These are phyloP conservation scores for Athalia cordata DNA, from an alignment of 2,888 invertebrate genomes.

Conservation along the genomic window DNA sequence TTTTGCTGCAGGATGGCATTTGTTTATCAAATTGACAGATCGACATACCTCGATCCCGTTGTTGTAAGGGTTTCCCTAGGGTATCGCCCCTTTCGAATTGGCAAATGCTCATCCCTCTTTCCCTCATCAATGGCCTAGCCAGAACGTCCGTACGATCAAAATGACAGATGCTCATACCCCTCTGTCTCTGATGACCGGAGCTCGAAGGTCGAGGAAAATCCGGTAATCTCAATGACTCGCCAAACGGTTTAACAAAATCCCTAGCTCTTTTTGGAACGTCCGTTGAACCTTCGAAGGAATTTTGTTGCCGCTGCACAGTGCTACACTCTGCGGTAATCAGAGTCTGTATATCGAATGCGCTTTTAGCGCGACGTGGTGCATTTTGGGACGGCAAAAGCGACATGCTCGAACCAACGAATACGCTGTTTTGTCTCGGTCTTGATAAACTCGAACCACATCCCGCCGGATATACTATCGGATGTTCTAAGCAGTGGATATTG, in stretches of 20 bases:
- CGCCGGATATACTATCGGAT: conserved; percentile 71
- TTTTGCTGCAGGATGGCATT: conserved; percentile 64
- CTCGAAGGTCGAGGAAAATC: conserved; percentile 9
- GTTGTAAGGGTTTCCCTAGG: conserved; percentile 53
- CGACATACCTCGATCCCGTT: conserved; percentile 62
- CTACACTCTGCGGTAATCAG: conserved; percentile 77
- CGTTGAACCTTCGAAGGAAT: neutral
- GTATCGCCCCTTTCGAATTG: conserved; percentile 63
- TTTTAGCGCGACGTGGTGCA: conserved; percentile 86
- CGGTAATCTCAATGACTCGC: conserved; percentile 44
- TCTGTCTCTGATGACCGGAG: conserved; percentile 13
- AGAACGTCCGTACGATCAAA: conserved; percentile 55
- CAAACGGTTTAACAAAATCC: conserved; percentile 36
- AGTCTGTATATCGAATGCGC: conserved; percentile 89
- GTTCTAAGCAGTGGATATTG: conserved; percentile 79
- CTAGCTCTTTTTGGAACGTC: conserved; percentile 51
- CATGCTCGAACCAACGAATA: conserved; percentile 85
- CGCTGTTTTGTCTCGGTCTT: conserved; percentile 86
- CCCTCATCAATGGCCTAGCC: conserved; percentile 57
- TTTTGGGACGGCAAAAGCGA: conserved; percentile 78
- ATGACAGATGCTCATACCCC: conserved; percentile 47
- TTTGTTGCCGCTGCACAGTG: conserved; percentile 47
- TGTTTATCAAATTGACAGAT: conserved; percentile 63
- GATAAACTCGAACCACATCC: conserved; percentile 66
- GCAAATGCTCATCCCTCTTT: conserved; percentile 63